Evolutionary conservation across 2,888 invertebrate genomes (phyloP), one percentile per base, ranked within the genome.

Genomic region (Macaria notata): DNA sequence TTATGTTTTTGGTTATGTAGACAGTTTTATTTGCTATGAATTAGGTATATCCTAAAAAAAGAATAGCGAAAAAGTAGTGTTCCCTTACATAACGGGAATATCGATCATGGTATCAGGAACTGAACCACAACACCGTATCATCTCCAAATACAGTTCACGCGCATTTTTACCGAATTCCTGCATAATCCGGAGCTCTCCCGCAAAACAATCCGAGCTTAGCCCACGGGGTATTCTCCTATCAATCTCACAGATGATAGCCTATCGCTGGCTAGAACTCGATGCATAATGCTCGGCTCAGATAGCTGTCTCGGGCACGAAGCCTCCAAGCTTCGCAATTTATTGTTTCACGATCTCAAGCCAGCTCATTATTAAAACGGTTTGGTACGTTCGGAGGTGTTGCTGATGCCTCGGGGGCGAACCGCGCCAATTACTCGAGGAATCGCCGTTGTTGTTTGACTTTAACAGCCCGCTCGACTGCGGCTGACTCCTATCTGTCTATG

Each of bases 331-430:
- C 80, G 90, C 90, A 91, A 90, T 91, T 91, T 91, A 91, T 91
- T 89, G 91, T 91, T 91, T 90, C 91, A 91, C 90, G 91, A 91
- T 91, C 88, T 87, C 85, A 79, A 80, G 79, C 83, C 71, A 81
- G 88, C 87, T 91, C 89, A 90, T 91, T 91, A 91, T 91, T 91
- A 91, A 91, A 91, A 90, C 89, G 88, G 90, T 90, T 88, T 88
- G 90, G 87, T 89, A 88, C 87, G 87, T 88, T 82, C 75, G 79
- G 84, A 91, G 91, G 91, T 91, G 91, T 91, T 90, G 87, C 86
- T 85, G 83, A 82, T 78, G 90, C 91, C 89, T 54, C 57, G 76
- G 61, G 90, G 90, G 86, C 68, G 70, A 72, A 76, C 80, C 72
- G 78, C 80, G 84, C 88, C 90, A 91, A 90, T 91, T 90, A 89